A percentile compares a stretch with the other conserved stretches of the same genome.
phyloP scores from a whole-genome alignment of 2,797 vertebrate species.

The Ptychadena robeensis region DNA sequence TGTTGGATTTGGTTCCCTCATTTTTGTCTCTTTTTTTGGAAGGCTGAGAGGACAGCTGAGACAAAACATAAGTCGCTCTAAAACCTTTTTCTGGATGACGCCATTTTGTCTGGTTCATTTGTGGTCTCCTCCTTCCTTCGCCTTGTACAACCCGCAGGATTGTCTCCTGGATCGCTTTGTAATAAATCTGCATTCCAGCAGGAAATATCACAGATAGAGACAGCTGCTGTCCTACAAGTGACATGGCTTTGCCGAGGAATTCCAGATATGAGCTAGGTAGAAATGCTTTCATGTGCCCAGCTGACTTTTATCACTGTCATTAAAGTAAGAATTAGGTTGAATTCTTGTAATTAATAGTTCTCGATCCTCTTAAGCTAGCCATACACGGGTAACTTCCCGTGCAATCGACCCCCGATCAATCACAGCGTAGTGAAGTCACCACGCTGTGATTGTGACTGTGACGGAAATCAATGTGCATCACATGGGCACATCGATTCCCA shows the following conservation, averaged over 20 bases:
- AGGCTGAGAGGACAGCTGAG: conserved; percentile 2
- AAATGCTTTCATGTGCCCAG: conserved; percentile 36
- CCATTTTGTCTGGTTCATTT: background rate
- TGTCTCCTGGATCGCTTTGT: background rate
- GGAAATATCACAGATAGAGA: conserved; percentile 22
- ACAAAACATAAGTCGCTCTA: background rate
- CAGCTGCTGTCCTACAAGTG: conserved; percentile 41
- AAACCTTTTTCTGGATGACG: background rate
- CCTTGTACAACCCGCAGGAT: background rate
- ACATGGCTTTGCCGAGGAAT: conserved; percentile 38
- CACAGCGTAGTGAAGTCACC: no score
- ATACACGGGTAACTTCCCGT: no score
- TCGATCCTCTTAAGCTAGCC: conserved; percentile 8
- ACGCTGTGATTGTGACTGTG: no score
- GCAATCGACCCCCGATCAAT: no score
- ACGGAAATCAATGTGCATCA: no score
- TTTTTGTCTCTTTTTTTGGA: no score
- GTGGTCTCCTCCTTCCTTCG: background rate
- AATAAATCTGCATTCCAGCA: conserved; percentile 38
- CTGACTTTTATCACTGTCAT: conserved; percentile 19
- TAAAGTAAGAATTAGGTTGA: conserved; percentile 27
- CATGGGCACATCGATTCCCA: no score
- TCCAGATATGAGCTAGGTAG: conserved; percentile 34
- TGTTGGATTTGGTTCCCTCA: no score
- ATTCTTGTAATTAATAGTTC: conserved; percentile 15